Base-by-base conservation (phyloP, 2,113 vertebrate genomes). In the Peromyscus leucopus region DNA sequence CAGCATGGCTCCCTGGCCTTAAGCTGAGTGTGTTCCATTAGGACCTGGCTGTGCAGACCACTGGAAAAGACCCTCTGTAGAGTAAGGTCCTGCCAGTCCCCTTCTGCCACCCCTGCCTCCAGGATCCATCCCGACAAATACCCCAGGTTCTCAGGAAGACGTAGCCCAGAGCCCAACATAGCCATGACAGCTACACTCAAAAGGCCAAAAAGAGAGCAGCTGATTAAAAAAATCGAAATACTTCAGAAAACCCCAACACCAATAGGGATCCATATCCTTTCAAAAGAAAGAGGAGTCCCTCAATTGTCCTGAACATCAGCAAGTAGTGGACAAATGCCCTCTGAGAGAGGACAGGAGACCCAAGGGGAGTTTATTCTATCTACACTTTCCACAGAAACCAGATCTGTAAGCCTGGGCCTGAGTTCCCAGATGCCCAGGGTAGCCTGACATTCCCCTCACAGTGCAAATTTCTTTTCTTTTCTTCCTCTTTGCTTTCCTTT, bases 1-100 rank as follows among this genome's bases (percentile, higher is more conserved):
- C 97, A 99, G 75, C 42, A 98, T 98, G 61, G 99, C 99, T 98
- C 99, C 98, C 65, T 99, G 99, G 99, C 99, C 97, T 99, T 99
- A 97, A 99, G 98, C 98, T 99, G 99, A 0, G 98, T 98, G 96
- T 99, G 99, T 96, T 99, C 99, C 1, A 99, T 99, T 90, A 98
- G 97, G 96, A 99, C 98, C 11, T 99, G 99, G 76, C 99, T 99
- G 97, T 99, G 99, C 95, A 99, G 97, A 0, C 98, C 98, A 94
- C 99, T 99, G 96, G 12, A 74, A 7, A 21, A 21, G 26, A 55
- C 15, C 7, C 7, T 1, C 12, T 21, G 13, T 3, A 10, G 6
- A 28, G 13, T 93, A 75, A 98, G 80, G 15, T 13, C 28, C 33
- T 7, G 12, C 7, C 26, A 11, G 42, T 33, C 42, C 93, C 21